These are phyloP conservation scores for Hemaris fuciformis DNA, from an alignment of 2,888 invertebrate species.

Conservation along the genomic window DNA sequence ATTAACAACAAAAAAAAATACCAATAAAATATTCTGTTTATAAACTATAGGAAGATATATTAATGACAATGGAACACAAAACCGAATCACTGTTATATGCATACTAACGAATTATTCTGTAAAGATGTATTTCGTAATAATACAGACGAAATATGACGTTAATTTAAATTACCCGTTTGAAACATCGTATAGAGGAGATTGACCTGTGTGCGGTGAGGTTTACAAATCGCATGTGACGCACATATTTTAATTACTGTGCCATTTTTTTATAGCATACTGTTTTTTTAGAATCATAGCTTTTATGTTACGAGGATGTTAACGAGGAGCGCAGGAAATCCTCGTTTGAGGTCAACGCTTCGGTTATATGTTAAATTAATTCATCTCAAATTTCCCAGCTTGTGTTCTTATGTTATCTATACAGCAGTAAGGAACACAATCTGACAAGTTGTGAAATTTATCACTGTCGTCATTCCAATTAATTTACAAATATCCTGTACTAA, in stretches of 20 bases:
- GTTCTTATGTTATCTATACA: no score
- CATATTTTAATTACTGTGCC: background rate
- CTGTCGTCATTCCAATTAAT: background rate
- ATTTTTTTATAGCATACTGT: background rate
- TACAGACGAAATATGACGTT: background rate
- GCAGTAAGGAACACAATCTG: no score
- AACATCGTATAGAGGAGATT: background rate
- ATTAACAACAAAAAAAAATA: conserved; percentile 46
- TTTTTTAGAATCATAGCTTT: background rate
- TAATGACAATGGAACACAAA: conserved; percentile 8
- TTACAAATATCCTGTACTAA: background rate
- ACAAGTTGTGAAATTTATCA: no score
- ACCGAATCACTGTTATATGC: background rate
- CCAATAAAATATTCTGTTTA: conserved; percentile 35
- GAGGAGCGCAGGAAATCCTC: background rate
- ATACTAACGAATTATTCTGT: background rate
- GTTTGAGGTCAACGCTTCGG: background rate
- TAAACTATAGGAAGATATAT: conserved; percentile 10
- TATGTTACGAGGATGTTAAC: background rate
- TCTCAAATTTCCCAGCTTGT: no score
- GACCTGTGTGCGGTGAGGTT: background rate
- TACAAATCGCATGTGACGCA: background rate
- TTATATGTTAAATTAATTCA: background rate
- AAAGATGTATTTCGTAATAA: background rate
- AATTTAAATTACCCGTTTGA: background rate